Conservation (phyloP, 2,113 vertebrate species). For the Takifugu flavidus region DNA sequence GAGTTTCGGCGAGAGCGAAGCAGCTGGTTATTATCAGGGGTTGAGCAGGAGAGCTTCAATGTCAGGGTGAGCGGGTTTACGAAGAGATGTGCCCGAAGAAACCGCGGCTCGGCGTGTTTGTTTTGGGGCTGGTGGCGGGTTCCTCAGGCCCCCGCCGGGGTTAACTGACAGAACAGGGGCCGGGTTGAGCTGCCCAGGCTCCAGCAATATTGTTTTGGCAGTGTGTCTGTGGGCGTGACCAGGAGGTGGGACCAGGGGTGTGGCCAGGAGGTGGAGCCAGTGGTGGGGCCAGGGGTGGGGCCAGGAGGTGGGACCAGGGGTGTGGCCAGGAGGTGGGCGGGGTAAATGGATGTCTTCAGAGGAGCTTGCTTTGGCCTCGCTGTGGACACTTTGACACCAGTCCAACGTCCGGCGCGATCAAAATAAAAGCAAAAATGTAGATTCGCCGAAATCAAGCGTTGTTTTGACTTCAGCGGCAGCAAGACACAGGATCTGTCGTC, state of each 20-base stretch:
- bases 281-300: not conserved
- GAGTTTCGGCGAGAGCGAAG: conserved; percentile 22
- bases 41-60: conserved; percentile 14
- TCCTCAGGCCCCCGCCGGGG: conserved; percentile 9
- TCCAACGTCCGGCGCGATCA: conserved; percentile 11
- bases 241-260: no score
- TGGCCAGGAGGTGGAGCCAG: no score
- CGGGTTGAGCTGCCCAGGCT: no score
- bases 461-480: no score
- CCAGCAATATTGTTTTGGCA: conserved; percentile 11
- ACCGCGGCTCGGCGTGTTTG: conserved; percentile 38
- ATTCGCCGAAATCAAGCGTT: no score
- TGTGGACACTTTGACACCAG: conserved; percentile 17
- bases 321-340: not conserved
- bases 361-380: conserved; percentile 34
- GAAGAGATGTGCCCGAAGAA: conserved; percentile 47
- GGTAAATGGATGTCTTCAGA: conserved; percentile 64
- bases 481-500: not conserved
- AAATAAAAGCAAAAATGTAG: no score
- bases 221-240: conserved; percentile 35
- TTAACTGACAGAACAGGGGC: conserved; percentile 9
- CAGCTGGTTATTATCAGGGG: conserved; percentile 58
- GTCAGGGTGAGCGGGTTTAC: conserved; percentile 40
- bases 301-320: conserved; percentile 1
- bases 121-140: conserved; percentile 8